phyloP scores from a whole-genome alignment of 2,888 invertebrate genomes.

The Sphaerophoria rueppellii region DNA sequence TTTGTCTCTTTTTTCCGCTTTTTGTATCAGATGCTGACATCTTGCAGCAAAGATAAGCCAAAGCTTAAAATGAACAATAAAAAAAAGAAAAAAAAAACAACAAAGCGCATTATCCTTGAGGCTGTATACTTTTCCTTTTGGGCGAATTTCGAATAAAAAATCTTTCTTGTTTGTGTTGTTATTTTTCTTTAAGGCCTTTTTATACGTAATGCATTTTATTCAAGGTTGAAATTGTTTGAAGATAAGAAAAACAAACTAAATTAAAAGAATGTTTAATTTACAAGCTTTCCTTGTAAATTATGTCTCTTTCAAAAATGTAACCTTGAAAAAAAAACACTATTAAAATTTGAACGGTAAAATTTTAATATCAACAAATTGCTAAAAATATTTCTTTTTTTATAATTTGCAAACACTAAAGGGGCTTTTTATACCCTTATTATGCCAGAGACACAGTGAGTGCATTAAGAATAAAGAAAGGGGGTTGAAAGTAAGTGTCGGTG shows the following conservation, averaged over 20 bases:
- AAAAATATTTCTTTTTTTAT: too few species aligned
- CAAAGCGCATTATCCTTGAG: constrained; percentile 51
- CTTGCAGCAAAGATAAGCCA: constrained; percentile 42
- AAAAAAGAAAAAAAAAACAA: constrained; percentile 25
- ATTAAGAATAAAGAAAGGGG: too few species aligned
- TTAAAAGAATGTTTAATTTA: neutral
- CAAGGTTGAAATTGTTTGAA: neutral
- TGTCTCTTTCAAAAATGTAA: too few species aligned
- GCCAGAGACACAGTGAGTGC: too few species aligned
- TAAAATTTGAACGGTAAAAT: too few species aligned
- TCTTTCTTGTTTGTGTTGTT: constrained; percentile 17
- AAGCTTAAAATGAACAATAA: constrained; percentile 41
- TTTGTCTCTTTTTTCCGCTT: constrained; percentile 33
- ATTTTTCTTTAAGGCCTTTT: neutral
- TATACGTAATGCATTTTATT: neutral
- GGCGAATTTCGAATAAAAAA: constrained; percentile 10
- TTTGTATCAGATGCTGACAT: constrained; percentile 58
- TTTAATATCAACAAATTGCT: too few species aligned
- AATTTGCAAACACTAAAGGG: too few species aligned
- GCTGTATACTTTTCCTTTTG: constrained; percentile 12
- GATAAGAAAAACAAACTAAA: neutral
- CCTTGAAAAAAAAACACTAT: too few species aligned
- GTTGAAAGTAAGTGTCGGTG: too few species aligned
- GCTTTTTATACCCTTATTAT: too few species aligned
- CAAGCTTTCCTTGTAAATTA: neutral